Base-by-base conservation (phyloP, 2,888 invertebrate species). In the Gonocerus acuteangulatus region DNA sequence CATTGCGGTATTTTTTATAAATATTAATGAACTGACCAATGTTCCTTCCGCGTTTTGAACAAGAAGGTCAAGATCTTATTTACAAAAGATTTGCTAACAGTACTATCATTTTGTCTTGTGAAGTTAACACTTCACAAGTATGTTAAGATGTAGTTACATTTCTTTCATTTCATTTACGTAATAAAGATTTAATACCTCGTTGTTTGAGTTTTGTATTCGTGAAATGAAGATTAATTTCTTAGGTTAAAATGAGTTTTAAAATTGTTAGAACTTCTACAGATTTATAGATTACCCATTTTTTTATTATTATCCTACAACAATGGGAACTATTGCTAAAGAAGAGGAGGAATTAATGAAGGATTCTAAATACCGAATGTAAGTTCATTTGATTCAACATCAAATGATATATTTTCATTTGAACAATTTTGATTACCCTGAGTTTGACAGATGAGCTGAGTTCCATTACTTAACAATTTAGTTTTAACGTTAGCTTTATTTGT, bases 261-360 rank as follows among this genome's bases (percentile, higher is more conserved):
- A n/a, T 4, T 39, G 3, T n/a, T 15, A 39, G 39, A 39, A 15
- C n/a, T 15, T 9, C n/a, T 15, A 39, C 13, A 39, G 39, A 9
- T 39, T 39, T 39, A n/a, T 39, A 27, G 27, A 9, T 6, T 6
- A 39, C 4, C 39, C 4, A 15, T 11, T 39, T n/a, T 39, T 39
- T 39, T 39, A 4, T n/a, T n/a, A 9, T 11, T 39, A 9, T n/a
- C n/a, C n/a, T 39, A 2, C 13, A 54, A 54, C 34, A 52, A 69
- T 69, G 69, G 67, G 68, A 44, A 78, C 78, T 48, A 78, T 83
- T 63, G 79, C 81, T 42, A 76, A 83, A 71, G 89, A 89, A 74
- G 89, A 89, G 73, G 87, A 84, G 73, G 88, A 88, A 72, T 77
- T 89, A 44, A 83, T 89, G 79, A 84, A 84, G 69, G 89, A 89